Conservation (phyloP, 2,888 invertebrate genomes). For the Quadriops clusia region DNA sequence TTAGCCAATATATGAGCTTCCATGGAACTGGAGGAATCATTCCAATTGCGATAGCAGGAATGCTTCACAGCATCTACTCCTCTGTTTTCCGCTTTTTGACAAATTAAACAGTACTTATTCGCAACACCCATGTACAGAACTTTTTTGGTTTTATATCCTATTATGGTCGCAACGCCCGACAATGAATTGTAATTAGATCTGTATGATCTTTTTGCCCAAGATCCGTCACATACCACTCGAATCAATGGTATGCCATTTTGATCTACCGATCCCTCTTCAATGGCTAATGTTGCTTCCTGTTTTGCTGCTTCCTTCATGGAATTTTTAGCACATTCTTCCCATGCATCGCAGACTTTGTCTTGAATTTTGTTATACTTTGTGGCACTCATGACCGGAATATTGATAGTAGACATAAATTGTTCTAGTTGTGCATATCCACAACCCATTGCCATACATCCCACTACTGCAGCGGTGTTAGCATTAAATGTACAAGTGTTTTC, state of each 20-base stretch:
- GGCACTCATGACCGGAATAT: no score
- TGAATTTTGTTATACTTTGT: no score
- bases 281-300: conserved; percentile 5
- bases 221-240: conserved; percentile 5
- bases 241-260: conserved; percentile 8
- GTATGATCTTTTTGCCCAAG: conserved; percentile 8
- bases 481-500: no score
- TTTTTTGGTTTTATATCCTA: conserved; percentile 4
- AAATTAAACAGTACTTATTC: conserved; percentile 9
- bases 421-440: no score
- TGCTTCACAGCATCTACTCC: no score
- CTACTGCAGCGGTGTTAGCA: no score
- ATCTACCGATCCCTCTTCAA: conserved; percentile 6
- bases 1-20: conserved; percentile 13
- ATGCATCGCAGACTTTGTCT: no score
- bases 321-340: conserved; percentile 1
- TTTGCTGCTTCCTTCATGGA: conserved; percentile 6
- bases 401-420: no score
- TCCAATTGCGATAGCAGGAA: conserved; percentile 5
- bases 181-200: conserved; percentile 6
- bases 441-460: no score
- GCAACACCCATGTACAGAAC: conserved; percentile 8
- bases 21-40: conserved; percentile 21
- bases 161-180: conserved; percentile 7
- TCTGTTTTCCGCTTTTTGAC: conserved; percentile 1